These are phyloP conservation scores for Lumbricus terrestris DNA, from an alignment of 2,888 invertebrate species.

Conservation along the genomic window DNA sequence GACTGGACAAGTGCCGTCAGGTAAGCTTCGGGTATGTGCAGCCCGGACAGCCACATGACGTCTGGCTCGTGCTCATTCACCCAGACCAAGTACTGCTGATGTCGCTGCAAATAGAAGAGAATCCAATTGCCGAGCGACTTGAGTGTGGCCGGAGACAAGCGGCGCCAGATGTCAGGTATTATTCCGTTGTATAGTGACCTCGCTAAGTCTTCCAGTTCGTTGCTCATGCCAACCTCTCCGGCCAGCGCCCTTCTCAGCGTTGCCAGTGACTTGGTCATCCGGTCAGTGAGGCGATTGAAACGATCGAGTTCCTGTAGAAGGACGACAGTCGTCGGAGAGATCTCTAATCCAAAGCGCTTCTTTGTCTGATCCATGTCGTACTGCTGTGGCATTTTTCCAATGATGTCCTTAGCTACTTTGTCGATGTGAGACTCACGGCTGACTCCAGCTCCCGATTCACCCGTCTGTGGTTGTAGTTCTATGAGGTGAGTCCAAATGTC, in stretches of 20 bases:
- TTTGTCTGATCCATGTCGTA: slow-evolving; percentile 80
- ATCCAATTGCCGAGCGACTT: slow-evolving; percentile 86
- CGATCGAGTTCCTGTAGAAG: slow-evolving; percentile 82
- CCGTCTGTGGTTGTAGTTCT: slow-evolving; percentile 84
- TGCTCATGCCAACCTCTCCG: slow-evolving; percentile 90
- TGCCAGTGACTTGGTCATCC: slow-evolving; percentile 72
- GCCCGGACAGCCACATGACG: slow-evolving; percentile 63
- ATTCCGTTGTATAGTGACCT: slow-evolving; percentile 80
- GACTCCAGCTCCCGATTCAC: slow-evolving; percentile 70
- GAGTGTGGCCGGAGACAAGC: slow-evolving; percentile 79
- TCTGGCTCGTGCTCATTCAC: slow-evolving; percentile 64
- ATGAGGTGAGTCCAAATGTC: slow-evolving; percentile 83
- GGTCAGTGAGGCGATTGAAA: slow-evolving; percentile 75
- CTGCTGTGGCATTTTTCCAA: slow-evolving; percentile 72
- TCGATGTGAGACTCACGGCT: slow-evolving; percentile 85
- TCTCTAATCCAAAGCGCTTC: slow-evolving; percentile 75
- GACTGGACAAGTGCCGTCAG: slow-evolving; percentile 87
- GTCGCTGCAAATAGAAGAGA: slow-evolving; percentile 75
- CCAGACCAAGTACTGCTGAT: slow-evolving; percentile 76
- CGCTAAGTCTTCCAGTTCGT: slow-evolving; percentile 77
- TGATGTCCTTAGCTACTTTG: slow-evolving; percentile 74
- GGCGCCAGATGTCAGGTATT: slow-evolving; percentile 77
- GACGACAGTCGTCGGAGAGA: slow-evolving; percentile 82
- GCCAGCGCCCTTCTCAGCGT: slow-evolving; percentile 74
- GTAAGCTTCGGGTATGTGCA: slow-evolving; percentile 89